Evolutionary conservation across 1,140 invertebrate species (phyloP), one percentile per base, ranked within the genome.

Genomic region (Geopemphigus sp.): DNA sequence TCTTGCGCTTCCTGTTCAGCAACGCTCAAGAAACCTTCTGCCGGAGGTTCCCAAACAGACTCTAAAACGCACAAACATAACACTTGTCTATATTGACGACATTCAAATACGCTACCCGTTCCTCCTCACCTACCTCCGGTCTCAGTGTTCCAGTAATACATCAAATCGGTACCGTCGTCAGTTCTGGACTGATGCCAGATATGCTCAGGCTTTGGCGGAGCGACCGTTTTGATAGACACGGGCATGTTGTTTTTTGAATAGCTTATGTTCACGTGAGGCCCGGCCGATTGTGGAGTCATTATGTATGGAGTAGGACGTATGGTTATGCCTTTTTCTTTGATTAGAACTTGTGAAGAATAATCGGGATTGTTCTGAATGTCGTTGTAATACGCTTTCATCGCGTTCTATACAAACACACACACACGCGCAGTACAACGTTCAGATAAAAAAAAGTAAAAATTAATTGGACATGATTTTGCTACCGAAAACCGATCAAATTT

Each of bases 121-220:
- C 1, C 53, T 54, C 0, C 6, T 1, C 8, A 53, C 83, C 73
- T 85, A 92, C 93, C 92, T 87, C 91, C 91, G n/a, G 92, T 93
- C 82, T 90, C 88, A 26, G 89, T 89, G 85, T 94, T 91, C 91
- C 92, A 95, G 83, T 93, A 95, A 84, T 94, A 94, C 12, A 88
- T 88, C 10, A 88, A 88, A 2, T 72, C 24, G 81, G 90, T 88
- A 19, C 92, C 93, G 83, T 93, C 90, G 66, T 90, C 89, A 82
- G 89, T 88, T 74, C 88, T 88, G 0, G 90, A 90, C 83, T 94
- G 92, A 82, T 90, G 89, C 93, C 93, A 93, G 32, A 88, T 82
- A 84, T 87, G 88, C 8, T 80, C 83, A 11, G 84, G 72, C 26
- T 54, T 70, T 39, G 80, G 70, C 22, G 61, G n/a, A 15, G 53